Evolutionary conservation across 2,888 invertebrate genomes (phyloP).

Genomic region (Cosmorhoe ocellata): DNA sequence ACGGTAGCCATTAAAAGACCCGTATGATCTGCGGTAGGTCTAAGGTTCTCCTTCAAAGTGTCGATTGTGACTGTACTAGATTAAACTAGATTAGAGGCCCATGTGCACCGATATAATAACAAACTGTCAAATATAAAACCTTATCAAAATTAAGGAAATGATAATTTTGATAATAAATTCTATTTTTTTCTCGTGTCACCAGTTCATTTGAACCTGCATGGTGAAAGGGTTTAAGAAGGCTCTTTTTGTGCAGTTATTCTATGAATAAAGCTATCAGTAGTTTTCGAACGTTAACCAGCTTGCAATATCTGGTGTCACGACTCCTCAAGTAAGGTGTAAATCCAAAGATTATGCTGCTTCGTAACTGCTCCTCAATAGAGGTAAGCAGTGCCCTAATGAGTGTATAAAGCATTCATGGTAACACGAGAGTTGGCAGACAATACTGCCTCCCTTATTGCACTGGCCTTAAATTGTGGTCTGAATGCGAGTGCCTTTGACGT

Average conservation of each 20-base stretch:
- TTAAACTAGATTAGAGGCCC: slow-evolving; percentile 15
- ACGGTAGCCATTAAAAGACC: slow-evolving; percentile 53
- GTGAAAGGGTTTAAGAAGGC: too few relatives aligned
- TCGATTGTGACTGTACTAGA: background rate
- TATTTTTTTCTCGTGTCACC: too few relatives aligned
- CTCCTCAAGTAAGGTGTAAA: too few relatives aligned
- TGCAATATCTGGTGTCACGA: too few relatives aligned
- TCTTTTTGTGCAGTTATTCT: too few relatives aligned
- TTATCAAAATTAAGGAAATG: too few relatives aligned
- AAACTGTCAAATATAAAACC: background rate
- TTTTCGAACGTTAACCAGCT: too few relatives aligned
- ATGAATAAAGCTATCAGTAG: too few relatives aligned
- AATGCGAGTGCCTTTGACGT: slow-evolving; percentile 79
- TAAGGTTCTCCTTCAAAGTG: slow-evolving; percentile 13
- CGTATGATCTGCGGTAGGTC: slow-evolving; percentile 25
- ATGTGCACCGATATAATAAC: background rate
- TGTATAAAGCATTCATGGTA: slow-evolving; percentile 70
- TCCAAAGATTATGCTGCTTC: too few relatives aligned
- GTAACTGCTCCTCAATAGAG: too few relatives aligned
- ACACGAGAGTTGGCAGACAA: slow-evolving; percentile 73
- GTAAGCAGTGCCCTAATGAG: slow-evolving; percentile 28
- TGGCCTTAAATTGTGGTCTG: slow-evolving; percentile 81
- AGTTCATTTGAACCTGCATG: too few relatives aligned
- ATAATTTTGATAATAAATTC: too few relatives aligned
- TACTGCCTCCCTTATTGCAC: slow-evolving; percentile 77